phyloP scores from a whole-genome alignment of 2,888 invertebrate genomes.

The Biston betularia region DNA sequence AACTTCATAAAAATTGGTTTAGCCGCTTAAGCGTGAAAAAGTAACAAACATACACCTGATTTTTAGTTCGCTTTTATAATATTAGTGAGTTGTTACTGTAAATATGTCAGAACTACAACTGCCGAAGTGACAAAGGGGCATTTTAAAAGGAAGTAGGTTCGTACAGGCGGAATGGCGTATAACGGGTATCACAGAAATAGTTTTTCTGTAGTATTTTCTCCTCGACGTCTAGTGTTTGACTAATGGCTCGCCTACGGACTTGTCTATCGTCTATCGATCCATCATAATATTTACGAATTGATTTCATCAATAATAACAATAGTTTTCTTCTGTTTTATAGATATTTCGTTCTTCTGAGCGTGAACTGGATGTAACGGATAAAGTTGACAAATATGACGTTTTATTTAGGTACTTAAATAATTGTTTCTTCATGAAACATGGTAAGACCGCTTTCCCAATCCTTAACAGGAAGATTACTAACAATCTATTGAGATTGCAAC shows the following conservation, averaged over 20 bases:
- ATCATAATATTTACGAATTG: slow-evolving; percentile 30
- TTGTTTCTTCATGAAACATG: too few species aligned
- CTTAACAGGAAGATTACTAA: too few species aligned
- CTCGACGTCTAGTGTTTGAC: slow-evolving; percentile 2
- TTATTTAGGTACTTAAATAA: not conserved
- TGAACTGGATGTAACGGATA: not conserved
- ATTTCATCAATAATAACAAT: slow-evolving; percentile 21
- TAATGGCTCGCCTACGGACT: slow-evolving; percentile 30
- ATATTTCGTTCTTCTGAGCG: slow-evolving; percentile 1
- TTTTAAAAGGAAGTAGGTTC: too few species aligned
- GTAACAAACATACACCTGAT: too few species aligned
- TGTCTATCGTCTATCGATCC: slow-evolving; percentile 18
- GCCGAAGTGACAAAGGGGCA: too few species aligned
- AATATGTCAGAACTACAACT: too few species aligned
- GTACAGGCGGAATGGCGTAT: not conserved
- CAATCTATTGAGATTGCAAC: too few species aligned
- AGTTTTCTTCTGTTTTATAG: slow-evolving; percentile 14
- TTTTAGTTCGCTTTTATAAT: too few species aligned
- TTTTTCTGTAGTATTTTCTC: not conserved
- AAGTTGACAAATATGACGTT: slow-evolving; percentile 2
- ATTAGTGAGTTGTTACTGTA: too few species aligned
- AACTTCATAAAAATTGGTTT: too few species aligned
- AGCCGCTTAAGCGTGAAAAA: too few species aligned
- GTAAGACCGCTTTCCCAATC: too few species aligned
- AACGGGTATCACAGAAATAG: not conserved